Evolutionary conservation across 2,888 invertebrate genomes (phyloP), one percentile per base, ranked within the genome.

Genomic region (Plutella xylostella): DNA sequence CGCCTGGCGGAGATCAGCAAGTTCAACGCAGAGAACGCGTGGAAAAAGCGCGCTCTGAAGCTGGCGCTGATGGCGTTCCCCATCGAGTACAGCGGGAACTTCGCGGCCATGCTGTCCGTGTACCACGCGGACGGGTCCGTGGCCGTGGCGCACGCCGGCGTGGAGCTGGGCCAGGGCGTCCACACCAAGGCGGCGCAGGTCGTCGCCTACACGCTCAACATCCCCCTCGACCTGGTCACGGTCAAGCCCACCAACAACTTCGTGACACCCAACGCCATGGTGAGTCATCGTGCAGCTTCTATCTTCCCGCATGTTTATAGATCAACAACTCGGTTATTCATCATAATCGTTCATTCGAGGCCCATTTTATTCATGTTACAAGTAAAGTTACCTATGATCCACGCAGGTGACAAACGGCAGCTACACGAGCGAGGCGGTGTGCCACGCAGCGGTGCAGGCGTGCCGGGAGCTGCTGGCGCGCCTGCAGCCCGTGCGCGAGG

Each of bases 341-440:
- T n/a, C n/a, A n/a, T n/a, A n/a, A n/a, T n/a, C n/a, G n/a, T n/a
- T n/a, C n/a, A n/a, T n/a, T n/a, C n/a, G n/a, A n/a, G n/a, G n/a
- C n/a, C n/a, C n/a, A n/a, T n/a, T n/a, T n/a, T n/a, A n/a, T n/a
- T n/a, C n/a, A n/a, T n/a, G n/a, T n/a, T n/a, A n/a, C n/a, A n/a
- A n/a, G n/a, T n/a, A n/a, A n/a, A n/a, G n/a, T n/a, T n/a, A n/a
- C n/a, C n/a, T n/a, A n/a, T n/a, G n/a, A n/a, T n/a, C n/a, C n/a
- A n/a, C n/a, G n/a, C n/a, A n/a, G n/a, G n/a, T n/a, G 0, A 90
- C 90, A 4, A 93, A 90, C 14, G 92, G 90, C 0, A 90, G 91
- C 57, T 63, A 90, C 1, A 88, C 90, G 1, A 91, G 91, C 55
- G 94, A 94, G 64, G 73, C 85, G n/a, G 77, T 88, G 2, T 86